Conservation (phyloP, 1,140 invertebrate genomes). For the Drosophila rhopaloa region DNA sequence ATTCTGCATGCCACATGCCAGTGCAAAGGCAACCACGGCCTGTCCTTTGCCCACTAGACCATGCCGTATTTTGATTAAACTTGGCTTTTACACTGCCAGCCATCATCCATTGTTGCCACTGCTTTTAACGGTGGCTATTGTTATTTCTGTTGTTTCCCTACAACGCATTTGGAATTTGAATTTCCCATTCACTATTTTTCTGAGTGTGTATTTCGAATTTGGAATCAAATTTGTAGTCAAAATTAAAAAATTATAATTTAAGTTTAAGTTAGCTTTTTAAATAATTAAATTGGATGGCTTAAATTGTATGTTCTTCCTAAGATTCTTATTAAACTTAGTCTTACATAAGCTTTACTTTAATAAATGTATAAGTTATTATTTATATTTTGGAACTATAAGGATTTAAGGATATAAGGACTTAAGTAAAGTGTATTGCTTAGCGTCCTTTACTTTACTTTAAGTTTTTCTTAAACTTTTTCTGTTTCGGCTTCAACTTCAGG, state of each 20-base stretch:
- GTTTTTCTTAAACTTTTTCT: constrained; percentile 20
- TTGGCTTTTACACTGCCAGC: constrained; percentile 71
- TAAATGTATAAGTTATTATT: no score
- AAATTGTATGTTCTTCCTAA: no score
- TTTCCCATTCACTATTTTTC: constrained; percentile 6
- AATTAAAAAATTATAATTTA: neutral
- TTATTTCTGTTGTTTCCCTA: constrained; percentile 23
- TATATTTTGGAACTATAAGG: no score
- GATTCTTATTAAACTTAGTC: no score
- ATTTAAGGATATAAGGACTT: no score
- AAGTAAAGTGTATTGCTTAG: constrained; percentile 10
- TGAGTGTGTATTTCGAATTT: neutral
- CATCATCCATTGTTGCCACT: constrained; percentile 54
- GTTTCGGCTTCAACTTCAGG: constrained; percentile 4
- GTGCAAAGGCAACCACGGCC: constrained; percentile 4
- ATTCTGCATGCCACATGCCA: constrained; percentile 21
- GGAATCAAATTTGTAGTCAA: neutral
- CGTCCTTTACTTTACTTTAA: constrained; percentile 1
- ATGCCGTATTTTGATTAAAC: constrained; percentile 74
- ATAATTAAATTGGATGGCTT: no score
- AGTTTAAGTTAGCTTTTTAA: neutral
- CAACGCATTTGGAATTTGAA: constrained; percentile 53
- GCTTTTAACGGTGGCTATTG: constrained; percentile 17
- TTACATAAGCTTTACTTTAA: no score
- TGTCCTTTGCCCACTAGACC: constrained; percentile 23